Base-by-base conservation (phyloP, 2,797 vertebrate genomes). In the Rhabdomys pumilio region DNA sequence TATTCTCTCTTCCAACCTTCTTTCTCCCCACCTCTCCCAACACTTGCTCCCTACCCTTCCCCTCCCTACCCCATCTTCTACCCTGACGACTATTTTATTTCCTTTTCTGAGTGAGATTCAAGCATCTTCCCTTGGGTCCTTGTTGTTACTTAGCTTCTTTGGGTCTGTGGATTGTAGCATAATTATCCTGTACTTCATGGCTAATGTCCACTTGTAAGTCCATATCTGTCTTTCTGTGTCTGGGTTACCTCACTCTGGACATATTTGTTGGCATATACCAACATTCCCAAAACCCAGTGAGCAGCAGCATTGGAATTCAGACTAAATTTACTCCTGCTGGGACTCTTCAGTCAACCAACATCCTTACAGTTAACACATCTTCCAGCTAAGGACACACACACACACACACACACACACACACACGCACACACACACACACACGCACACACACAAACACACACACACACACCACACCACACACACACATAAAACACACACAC, bases 251-350 rank as follows among this genome's bases (percentile, higher is more conserved):
- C 67, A 69, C 67, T n/a, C n/a, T 38, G 67, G n/a, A 72, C 67
- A 9, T 38, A 14, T 29, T 57, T n/a, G 17, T 73, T 90, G 47
- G 34, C 38, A 2, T 50, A 44, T 91, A 17, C 3, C 53, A 57
- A 77, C 26, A 63, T 41, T 65, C 41, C 47, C 47, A 72, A 24
- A 22, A 10, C 93, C 34, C 53, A 67, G 31, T 4, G 41, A n/a
- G n/a, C n/a, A n/a, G 61, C 17, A 96, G 50, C 55, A n/a, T 4
- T 79, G 34, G 72, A 90, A 89, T 76, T 92, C 89, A 80, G 41
- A 83, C 81, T 20, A 61, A 77, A 89, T 38, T 91, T 44, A 65
- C 0, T 57, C 24, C 6, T 59, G 3, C 41, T 65, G 29, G 72
- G 77, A 89, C 10, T 38, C 15, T 86, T 55, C 47, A 50, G 6